These are phyloP conservation scores for Chamaea fasciata DNA, from an alignment of 2,113 vertebrate species.

Conservation along the genomic window DNA sequence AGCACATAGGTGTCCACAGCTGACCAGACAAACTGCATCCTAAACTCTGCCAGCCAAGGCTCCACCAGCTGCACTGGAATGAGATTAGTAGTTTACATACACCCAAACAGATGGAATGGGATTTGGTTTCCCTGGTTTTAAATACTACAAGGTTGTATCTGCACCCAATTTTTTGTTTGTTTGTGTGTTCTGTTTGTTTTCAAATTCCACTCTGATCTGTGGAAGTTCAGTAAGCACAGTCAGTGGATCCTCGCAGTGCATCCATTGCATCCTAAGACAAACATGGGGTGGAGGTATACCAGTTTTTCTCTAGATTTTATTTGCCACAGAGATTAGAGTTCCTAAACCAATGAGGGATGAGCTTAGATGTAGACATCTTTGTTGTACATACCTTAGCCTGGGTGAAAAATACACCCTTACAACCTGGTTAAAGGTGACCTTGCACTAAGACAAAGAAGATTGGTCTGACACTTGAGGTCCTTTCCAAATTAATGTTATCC, in stretches of 20 bases:
- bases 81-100: background rate
- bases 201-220: background rate
- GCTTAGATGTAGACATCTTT: background rate
- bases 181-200: background rate
- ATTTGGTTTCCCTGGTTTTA: background rate
- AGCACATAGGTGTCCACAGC: background rate
- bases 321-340: background rate
- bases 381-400: background rate
- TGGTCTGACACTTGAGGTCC: background rate
- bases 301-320: background rate
- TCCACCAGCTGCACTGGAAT: background rate
- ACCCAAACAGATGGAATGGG: background rate
- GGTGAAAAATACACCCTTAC: background rate
- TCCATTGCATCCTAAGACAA: background rate
- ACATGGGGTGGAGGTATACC: background rate
- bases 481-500: background rate
- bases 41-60: background rate
- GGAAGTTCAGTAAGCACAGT: background rate
- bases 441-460: background rate
- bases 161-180: background rate
- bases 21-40: background rate
- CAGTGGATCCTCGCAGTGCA: background rate
- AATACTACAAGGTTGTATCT: background rate
- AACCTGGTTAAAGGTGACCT: background rate
- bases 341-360: background rate